Evolutionary conservation across 2,797 vertebrate species (phyloP).

Genomic region (Cuniculus paca): DNA sequence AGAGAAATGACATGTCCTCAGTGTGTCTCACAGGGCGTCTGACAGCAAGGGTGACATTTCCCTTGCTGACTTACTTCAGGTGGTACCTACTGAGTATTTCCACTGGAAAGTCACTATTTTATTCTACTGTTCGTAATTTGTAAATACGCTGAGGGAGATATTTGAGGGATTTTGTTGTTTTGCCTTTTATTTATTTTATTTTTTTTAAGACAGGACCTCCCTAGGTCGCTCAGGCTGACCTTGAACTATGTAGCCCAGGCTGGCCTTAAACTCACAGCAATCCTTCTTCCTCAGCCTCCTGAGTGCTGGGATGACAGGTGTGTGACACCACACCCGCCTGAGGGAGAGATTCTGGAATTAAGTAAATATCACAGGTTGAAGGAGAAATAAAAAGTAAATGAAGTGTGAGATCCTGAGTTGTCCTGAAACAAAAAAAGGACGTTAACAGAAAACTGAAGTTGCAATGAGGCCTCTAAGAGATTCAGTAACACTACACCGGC

Average conservation of each 20-base stretch:
- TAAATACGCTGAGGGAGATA: neutral
- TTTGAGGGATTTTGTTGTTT: neutral
- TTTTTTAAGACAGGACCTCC: neutral
- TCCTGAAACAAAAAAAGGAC: constrained; percentile 48
- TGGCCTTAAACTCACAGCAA: neutral
- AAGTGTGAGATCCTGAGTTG: neutral
- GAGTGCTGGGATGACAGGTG: neutral
- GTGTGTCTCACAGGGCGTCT: accelerated
- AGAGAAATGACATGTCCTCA: neutral
- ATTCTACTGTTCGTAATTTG: neutral
- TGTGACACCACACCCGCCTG: neutral
- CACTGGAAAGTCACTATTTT: neutral
- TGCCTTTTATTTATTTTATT: neutral
- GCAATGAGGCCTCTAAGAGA: neutral
- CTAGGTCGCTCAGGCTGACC: neutral
- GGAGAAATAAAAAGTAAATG: neutral
- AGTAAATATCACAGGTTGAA: neutral
- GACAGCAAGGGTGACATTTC: neutral
- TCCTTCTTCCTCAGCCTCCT: neutral
- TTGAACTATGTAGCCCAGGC: neutral
- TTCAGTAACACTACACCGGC: accelerated
- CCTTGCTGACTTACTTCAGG: neutral
- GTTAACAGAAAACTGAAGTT: neutral
- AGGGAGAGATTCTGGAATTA: neutral
- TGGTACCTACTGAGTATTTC: neutral